A percentile compares a stretch with the other conserved stretches of the same genome.
These are phyloP conservation scores for Carpatolechia fugitivella DNA, from an alignment of 2,888 invertebrate species.

Conservation along the genomic window DNA sequence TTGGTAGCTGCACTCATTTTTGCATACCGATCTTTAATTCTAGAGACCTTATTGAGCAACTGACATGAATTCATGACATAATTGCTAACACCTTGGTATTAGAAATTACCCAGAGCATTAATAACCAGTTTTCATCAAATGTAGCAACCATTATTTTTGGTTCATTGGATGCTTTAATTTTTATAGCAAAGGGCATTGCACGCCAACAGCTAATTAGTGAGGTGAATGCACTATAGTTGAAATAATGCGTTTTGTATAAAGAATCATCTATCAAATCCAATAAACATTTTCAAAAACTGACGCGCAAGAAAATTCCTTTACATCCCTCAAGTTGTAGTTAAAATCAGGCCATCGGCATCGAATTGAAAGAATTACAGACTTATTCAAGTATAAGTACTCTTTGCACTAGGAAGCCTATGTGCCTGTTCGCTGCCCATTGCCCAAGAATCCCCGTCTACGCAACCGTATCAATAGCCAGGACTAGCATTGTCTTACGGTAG, in stretches of 20 bases:
- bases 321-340: too few relatives aligned
- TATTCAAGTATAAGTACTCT: neutral
- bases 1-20: neutral
- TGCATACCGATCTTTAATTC: neutral
- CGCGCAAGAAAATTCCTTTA: too few relatives aligned
- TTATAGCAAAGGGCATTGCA: neutral
- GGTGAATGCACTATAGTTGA: neutral
- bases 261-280: too few relatives aligned
- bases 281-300: too few relatives aligned
- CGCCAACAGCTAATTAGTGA: neutral
- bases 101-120: constrained; percentile 22
- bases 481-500: constrained; percentile 27
- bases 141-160: constrained; percentile 20
- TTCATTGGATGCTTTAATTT: constrained; percentile 23
- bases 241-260: too few relatives aligned
- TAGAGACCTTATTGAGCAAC: neutral
- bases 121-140: constrained; percentile 18
- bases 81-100: constrained; percentile 8
- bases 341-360: neutral
- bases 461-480: constrained; percentile 18
- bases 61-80: neutral
- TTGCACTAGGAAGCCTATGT: constrained; percentile 8
- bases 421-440: constrained; percentile 6
- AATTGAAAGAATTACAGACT: neutral
- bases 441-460: constrained; percentile 18